Base-by-base conservation (phyloP, 2,888 invertebrate genomes). In the Scrobipalpa atriplicella region DNA sequence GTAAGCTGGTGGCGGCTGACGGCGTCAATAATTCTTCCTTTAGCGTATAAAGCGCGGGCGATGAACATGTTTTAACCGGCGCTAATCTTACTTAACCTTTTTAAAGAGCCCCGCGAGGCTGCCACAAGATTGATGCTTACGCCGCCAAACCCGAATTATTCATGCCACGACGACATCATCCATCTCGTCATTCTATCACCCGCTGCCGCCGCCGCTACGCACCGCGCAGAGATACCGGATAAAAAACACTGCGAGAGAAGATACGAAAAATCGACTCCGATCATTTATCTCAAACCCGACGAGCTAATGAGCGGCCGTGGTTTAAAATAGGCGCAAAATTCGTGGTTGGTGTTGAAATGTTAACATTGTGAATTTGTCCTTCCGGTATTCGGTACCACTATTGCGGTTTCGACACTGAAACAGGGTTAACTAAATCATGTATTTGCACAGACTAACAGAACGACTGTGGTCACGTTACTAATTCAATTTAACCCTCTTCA, bases 81-180 rank as follows among this genome's bases (percentile, higher is more conserved):
- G 68, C 73, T 75, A 74, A 78, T 78, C 73, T 72, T 65, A 61
- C 67, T 69, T 68, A 66, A 69, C 67, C 62, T 70, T 75, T 72
- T 74, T 73, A 68, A 70, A 77, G 74, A 74, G 70, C 68, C 66
- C 66, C 68, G 58, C 69, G 66, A 67, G 63, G 66, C 68, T 62
- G 70, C 68, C 68, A 68, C 65, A 74, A 79, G 77, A 79, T 78
- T 74, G 79, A 79, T 79, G 76, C 71, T 64, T 47, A 43, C 63
- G 60, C 43, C 39, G 39, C 56, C 47, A 21, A 21, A 43, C 7
- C 67, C 66, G 72, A 75, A 76, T 78, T 76, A 76, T 73, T 74
- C 73, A 74, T 72, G 73, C 66, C 68, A 62, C 70, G 69, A 68
- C 70, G 74, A 72, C 73, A 71, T 70, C 69, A 68, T 70, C 69